Conservation (phyloP, 2,888 invertebrate species). For the Lamproptera curius region DNA sequence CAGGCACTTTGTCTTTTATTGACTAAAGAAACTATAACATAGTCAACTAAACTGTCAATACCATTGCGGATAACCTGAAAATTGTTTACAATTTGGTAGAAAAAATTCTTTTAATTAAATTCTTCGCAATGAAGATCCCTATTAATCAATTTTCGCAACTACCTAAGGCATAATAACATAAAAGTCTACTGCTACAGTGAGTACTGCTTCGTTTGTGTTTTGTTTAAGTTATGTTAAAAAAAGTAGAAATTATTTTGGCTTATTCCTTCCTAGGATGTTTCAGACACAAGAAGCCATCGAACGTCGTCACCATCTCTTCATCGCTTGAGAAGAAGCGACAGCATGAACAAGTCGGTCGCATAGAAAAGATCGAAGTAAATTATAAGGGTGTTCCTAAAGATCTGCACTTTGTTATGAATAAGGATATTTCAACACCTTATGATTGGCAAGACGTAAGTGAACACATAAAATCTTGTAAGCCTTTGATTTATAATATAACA, state of each 20-base stretch:
- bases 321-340: conserved; percentile 87
- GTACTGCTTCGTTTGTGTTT: conserved; percentile 21
- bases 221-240: conserved; percentile 3
- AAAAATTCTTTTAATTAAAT: conserved; percentile 6
- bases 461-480: no score
- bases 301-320: conserved; percentile 84
- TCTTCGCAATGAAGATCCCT: conserved; percentile 50
- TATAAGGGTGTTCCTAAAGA: conserved; percentile 87
- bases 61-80: conserved; percentile 12
- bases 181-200: conserved; percentile 39
- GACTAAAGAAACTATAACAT: no score
- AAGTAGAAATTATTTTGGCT: not conserved
- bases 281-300: conserved; percentile 74
- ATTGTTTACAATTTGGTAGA: conserved; percentile 16
- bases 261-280: conserved; percentile 51
- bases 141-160: conserved; percentile 41
- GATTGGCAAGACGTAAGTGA: conserved; percentile 93
- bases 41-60: conserved; percentile 2
- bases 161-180: conserved; percentile 35
- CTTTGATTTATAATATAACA: no score
- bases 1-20: no score
- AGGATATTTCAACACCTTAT: conserved; percentile 92
- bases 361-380: conserved; percentile 94
- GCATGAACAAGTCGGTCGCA: conserved; percentile 84
- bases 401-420: conserved; percentile 92